Evolutionary conservation across 1,140 invertebrate species (phyloP), one percentile per base, ranked within the genome.

Genomic region (Calephelis nemesis): DNA sequence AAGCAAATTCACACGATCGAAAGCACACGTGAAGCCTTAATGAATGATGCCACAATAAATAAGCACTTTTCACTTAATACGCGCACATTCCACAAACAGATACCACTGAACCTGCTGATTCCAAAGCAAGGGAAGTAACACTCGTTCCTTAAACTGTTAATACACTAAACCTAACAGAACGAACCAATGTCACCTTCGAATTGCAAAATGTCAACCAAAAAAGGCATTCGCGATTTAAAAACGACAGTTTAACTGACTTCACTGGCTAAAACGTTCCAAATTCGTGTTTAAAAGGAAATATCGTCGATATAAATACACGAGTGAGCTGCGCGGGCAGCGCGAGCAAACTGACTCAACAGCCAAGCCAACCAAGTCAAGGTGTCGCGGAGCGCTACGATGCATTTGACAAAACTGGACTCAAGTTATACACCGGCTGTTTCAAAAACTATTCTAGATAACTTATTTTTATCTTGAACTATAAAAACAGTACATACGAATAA

Each of bases 91-190:
- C 78, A 76, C 75, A 78, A 77, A 78, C 83, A 77, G 79, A 84
- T 74, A 84, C 84, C 87, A 91, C 82, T 78, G 71, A 78, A 74
- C 81, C 79, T 79, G 82, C 81, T 76, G 76, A 82, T 78, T 80
- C 74, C 85, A 83, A 77, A 81, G 75, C 81, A 83, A 81, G 80
- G 77, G 81, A 84, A 84, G 82, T 83, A 79, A 79, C 80, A 87
- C 87, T 84, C 84, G 85, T 87, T 88, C 83, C 85, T 82, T 91
- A 86, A 88, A 82, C 82, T 84, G 83, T 85, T 85, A 88, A 87
- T 80, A 78, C 77, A 75, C 70, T 70, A 82, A 73, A 82, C 40
- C 80, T 86, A 89, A 88, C 82, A 85, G 79, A 70, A 73, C 80
- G 83, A 88, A 84, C 86, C 77, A 84, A 84, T 82, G 73, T 82